These are phyloP conservation scores for Spisula subtruncata DNA, from an alignment of 2,888 invertebrate species.

Conservation along the genomic window DNA sequence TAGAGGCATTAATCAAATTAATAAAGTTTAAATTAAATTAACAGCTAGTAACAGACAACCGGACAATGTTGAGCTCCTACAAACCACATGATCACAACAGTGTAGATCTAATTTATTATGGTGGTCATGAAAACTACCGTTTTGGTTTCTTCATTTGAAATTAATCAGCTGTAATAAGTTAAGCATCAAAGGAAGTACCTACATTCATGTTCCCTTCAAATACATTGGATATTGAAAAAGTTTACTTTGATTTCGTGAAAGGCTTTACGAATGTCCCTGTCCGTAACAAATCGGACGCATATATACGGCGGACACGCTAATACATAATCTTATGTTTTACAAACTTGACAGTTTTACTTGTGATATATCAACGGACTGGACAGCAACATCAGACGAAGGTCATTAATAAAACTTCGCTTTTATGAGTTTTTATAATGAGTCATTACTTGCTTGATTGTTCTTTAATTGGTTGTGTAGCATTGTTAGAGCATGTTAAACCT, in stretches of 20 bases:
- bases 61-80: too few species aligned
- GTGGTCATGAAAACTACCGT: not conserved
- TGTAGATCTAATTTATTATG: too few species aligned
- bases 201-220: not conserved
- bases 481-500: constrained; percentile 27
- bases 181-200: not conserved
- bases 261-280: not conserved
- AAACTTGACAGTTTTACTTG: constrained; percentile 46
- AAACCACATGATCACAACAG: too few species aligned
- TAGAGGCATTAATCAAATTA: too few species aligned
- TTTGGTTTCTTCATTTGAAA: not conserved
- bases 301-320: not conserved
- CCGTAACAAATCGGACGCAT: not conserved
- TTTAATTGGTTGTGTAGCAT: constrained; percentile 35
- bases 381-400: not conserved
- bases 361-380: constrained; percentile 1
- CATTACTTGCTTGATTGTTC: constrained; percentile 43
- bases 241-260: not conserved
- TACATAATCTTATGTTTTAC: constrained; percentile 31
- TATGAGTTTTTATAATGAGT: constrained; percentile 31
- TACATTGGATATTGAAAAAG: not conserved
- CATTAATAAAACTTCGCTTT: constrained; percentile 30
- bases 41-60: too few species aligned
- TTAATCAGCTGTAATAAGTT: not conserved
- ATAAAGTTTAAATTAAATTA: too few species aligned